Percentiles rank a stretch among this genome's conserved stretches.
Evolutionary conservation across 2,888 invertebrate species (phyloP).

Genomic region (Pilophorus perplexus): DNA sequence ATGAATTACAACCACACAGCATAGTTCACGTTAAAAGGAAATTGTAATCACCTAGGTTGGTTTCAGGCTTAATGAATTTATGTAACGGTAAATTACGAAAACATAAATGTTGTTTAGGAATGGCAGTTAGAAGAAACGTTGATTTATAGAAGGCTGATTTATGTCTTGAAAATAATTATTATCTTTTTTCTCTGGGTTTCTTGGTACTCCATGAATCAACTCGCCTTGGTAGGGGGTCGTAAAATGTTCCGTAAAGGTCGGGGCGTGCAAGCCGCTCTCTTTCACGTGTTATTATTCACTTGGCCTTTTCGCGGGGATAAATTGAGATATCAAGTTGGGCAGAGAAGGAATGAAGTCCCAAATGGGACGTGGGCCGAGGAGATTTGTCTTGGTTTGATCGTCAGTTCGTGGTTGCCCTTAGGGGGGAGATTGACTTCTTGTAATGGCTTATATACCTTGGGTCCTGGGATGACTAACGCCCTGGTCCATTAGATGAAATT

Average conservation of each 20-base stretch:
- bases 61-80: too few relatives aligned
- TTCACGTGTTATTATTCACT: not conserved
- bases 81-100: too few relatives aligned
- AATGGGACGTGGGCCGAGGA: not conserved
- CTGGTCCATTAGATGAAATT: constrained; percentile 17
- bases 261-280: not conserved
- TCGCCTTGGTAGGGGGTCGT: not conserved
- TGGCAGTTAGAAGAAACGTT: too few relatives aligned
- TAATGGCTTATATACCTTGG: constrained; percentile 1
- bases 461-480: constrained; percentile 4
- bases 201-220: too few relatives aligned
- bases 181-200: too few relatives aligned
- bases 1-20: too few relatives aligned
- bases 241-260: not conserved
- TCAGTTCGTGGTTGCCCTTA: constrained; percentile 2
- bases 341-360: not conserved
- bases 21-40: too few relatives aligned
- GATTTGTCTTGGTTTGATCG: constrained; percentile 11
- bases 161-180: too few relatives aligned
- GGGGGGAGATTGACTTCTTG: constrained; percentile 6
- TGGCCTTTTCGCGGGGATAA: not conserved
- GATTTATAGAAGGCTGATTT: too few relatives aligned
- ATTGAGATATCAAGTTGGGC: not conserved
- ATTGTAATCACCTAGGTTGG: too few relatives aligned
- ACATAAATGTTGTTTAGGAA: too few relatives aligned